Evolutionary conservation across 2,888 invertebrate species (phyloP).

Genomic region (Choreutis nemorana): DNA sequence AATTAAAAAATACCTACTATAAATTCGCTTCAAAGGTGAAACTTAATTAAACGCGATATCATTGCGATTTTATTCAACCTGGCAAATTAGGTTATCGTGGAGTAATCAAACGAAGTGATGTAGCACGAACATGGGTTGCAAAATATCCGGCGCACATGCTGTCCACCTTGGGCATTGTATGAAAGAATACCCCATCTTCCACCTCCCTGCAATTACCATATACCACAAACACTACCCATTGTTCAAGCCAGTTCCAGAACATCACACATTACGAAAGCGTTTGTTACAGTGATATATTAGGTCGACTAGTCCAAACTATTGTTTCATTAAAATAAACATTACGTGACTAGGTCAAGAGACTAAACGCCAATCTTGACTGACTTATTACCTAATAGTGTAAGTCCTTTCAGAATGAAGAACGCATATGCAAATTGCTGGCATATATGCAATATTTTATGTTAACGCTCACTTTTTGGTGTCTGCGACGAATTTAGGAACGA

Average conservation of each 20-base stretch:
- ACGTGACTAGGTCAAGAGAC: constrained; percentile 12
- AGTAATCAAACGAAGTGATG: constrained; percentile 24
- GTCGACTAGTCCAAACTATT: too few relatives aligned
- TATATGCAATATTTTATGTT: too few relatives aligned
- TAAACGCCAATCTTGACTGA: constrained; percentile 8
- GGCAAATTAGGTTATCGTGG: constrained; percentile 14
- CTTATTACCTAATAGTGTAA: constrained; percentile 16
- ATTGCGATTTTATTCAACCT: too few relatives aligned
- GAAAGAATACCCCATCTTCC: background rate
- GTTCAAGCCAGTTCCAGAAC: too few relatives aligned
- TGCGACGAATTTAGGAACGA: too few relatives aligned
- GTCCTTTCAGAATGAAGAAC: constrained; percentile 2
- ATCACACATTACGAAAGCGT: too few relatives aligned
- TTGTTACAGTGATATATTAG: too few relatives aligned
- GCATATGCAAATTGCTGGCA: background rate
- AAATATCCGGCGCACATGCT: constrained; percentile 37
- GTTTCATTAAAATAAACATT: constrained; percentile 8
- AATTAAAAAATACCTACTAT: too few relatives aligned
- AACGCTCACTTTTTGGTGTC: too few relatives aligned
- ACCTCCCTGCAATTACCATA: background rate
- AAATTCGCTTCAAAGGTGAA: too few relatives aligned
- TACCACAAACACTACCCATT: too few relatives aligned
- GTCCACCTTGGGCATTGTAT: constrained; percentile 21
- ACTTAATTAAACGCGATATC: too few relatives aligned
- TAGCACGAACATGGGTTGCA: constrained; percentile 30